A percentile compares a stretch with the other conserved stretches of the same genome.
These are phyloP conservation scores for Pseudomugil tenellus DNA, from an alignment of 2,797 vertebrate genomes.

Conservation along the genomic window DNA sequence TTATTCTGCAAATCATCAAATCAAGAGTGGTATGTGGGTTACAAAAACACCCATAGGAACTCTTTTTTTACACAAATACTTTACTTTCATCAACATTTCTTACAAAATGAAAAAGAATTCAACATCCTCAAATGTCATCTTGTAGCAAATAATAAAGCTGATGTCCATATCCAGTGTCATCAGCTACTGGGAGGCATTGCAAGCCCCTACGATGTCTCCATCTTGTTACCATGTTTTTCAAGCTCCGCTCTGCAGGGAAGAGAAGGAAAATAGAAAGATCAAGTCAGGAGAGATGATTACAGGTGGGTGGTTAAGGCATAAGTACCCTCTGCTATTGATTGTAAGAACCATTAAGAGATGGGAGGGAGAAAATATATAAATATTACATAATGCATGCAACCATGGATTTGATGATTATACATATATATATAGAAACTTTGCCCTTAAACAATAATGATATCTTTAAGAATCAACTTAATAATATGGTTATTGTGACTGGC, in stretches of 20 bases:
- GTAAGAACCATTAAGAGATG: slow-evolving; percentile 74
- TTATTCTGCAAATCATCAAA: neutral
- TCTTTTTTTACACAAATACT: slow-evolving; percentile 47
- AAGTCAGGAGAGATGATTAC: slow-evolving; percentile 76
- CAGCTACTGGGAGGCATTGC: slow-evolving; percentile 24
- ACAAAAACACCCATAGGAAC: slow-evolving; percentile 10
- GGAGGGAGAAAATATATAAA: slow-evolving; percentile 58
- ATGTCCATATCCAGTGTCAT: slow-evolving; percentile 57
- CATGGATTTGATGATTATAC: slow-evolving; percentile 73
- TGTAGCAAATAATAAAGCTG: slow-evolving; percentile 21
- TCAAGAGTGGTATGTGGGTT: neutral
- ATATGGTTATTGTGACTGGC: slow-evolving; percentile 54
- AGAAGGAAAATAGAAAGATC: slow-evolving; percentile 64
- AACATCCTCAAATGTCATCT: slow-evolving; percentile 29
- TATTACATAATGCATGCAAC: slow-evolving; percentile 61
- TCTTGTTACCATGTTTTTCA: slow-evolving; percentile 99
- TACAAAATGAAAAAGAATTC: slow-evolving; percentile 57
- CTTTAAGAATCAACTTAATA: slow-evolving; percentile 70
- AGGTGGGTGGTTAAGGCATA: slow-evolving; percentile 68
- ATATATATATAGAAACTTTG: slow-evolving; percentile 48
- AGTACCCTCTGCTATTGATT: slow-evolving; percentile 77
- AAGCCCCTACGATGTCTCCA: slow-evolving; percentile 94
- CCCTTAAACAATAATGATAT: slow-evolving; percentile 71
- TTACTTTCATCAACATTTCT: slow-evolving; percentile 64
- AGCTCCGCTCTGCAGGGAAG: slow-evolving; percentile 90